Evolutionary conservation across 2,888 invertebrate genomes (phyloP), one percentile per base, ranked within the genome.

Genomic region (Stomorhina lunata): DNA sequence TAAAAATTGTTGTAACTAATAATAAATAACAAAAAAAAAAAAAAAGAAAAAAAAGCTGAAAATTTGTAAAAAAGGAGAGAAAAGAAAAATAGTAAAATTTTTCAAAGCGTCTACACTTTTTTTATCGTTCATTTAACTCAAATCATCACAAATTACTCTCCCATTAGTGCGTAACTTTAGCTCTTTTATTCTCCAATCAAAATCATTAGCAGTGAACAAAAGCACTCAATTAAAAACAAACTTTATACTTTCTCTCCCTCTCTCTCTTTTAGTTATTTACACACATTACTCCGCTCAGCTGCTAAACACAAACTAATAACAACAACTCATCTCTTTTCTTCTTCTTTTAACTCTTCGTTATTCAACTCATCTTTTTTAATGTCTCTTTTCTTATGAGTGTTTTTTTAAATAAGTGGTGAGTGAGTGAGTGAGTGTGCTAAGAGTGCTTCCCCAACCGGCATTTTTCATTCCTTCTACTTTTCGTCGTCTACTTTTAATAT

Each of bases 401-500:
- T 66, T 66, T 61, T 55, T 4, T 61, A 43, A 40, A 48, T 27
- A 27, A 69, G 37, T 68, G 59, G 66, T 63, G 76, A 61, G 61
- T 27, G 48, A 17, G 40, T 6, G 45, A 48, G 66, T 29, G 43
- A 17, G 27, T 27, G 71, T 66, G 66, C 65, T n/a, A n/a, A n/a
- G 34, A 55, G 69, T 65, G 37, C 22, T 82, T 81, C 55, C 68
- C 29, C 59, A 66, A 71, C 82, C 82, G 82, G 82, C 82, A 61
- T 82, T 76, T 82, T 73, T 63, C 50, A 37, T 37, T 43, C 37
- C 50, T 75, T 59, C 27, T 32, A 40, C 9, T 66, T 40, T 48
- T 80, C 71, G 15, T 55, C 7, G 15, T 59, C 61, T 40, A 37
- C 25, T 40, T 40, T n/a, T n/a, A 63, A 63, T 34, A 57, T 65